Evolutionary conservation across 2,113 vertebrate species (phyloP).

Genomic region (Ranitomeya variabilis): DNA sequence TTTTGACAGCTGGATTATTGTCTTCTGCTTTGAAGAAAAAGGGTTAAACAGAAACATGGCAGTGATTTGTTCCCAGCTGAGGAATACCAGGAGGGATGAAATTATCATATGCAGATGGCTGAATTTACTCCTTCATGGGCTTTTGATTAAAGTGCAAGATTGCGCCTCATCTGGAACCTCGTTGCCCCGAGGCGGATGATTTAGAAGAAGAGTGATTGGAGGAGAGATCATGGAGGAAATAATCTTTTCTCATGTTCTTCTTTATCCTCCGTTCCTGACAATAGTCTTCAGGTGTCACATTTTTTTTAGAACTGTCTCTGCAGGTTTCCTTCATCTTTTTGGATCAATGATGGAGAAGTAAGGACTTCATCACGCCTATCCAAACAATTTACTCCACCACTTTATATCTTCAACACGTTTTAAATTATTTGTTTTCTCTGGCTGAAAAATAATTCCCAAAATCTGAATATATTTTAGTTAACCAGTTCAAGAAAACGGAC

Average conservation of each 20-base stretch:
- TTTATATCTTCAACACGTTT: not conserved
- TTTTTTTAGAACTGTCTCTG: not conserved
- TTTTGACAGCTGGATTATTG: not conserved
- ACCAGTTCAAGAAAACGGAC: not conserved
- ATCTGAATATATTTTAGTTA: not conserved
- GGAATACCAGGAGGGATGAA: not conserved
- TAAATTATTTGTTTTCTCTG: constrained; percentile 4
- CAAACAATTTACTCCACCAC: not conserved
- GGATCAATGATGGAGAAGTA: not conserved
- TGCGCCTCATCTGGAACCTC: constrained; percentile 21
- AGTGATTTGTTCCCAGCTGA: constrained; percentile 6
- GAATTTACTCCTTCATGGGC: constrained; percentile 25
- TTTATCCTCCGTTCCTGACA: not conserved
- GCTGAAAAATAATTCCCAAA: not conserved
- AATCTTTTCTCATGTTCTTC: not conserved
- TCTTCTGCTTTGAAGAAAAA: not conserved
- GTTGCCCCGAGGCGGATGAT: constrained; percentile 8
- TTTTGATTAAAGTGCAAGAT: constrained; percentile 3
- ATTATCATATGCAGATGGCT: not conserved
- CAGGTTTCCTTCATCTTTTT: not conserved
- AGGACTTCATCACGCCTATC: not conserved
- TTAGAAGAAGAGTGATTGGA: constrained; percentile 9
- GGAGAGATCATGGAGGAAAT: not conserved
- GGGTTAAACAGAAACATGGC: not conserved
- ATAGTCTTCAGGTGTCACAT: not conserved